phyloP scores from a whole-genome alignment of 37 sponge, comb jelly and placozoan genomes.

The Crambe crambe region DNA sequence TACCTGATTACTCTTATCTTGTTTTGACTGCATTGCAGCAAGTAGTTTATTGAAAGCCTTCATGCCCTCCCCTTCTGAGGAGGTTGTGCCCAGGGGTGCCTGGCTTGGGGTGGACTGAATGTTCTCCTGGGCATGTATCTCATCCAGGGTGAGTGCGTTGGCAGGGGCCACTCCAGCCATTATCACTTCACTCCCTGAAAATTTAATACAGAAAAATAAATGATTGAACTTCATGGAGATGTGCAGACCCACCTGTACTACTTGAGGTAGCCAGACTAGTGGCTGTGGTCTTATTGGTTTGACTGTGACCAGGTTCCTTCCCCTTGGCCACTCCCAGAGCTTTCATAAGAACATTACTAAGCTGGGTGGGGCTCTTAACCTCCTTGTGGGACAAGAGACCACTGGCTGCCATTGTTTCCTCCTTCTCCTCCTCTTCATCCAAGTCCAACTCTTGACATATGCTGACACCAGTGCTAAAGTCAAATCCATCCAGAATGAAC shows the following conservation, averaged over 20 bases:
- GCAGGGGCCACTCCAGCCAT: constrained; percentile 12
- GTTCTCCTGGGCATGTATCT: constrained; percentile 61
- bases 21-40: constrained; percentile 51
- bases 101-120: constrained; percentile 14
- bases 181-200: not conserved
- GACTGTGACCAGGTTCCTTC: not conserved
- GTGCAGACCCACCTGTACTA: not conserved
- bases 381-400: not conserved
- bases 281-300: not conserved
- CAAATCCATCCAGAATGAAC: constrained; percentile 69
- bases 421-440: constrained; percentile 44
- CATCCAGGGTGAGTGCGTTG: constrained; percentile 74
- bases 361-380: constrained; percentile 10
- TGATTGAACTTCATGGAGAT: no score
- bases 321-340: constrained; percentile 13
- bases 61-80: constrained; percentile 8
- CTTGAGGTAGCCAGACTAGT: no score
- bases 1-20: constrained; percentile 25
- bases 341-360: constrained; percentile 42
- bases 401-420: not conserved
- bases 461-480: constrained; percentile 74
- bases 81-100: not conserved
- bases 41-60: constrained; percentile 62
- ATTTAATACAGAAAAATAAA: not conserved
- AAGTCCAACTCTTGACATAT: constrained; percentile 50